These are phyloP conservation scores for Petrolisthes manimaculis DNA, from an alignment of 2,888 invertebrate genomes.

Conservation along the genomic window DNA sequence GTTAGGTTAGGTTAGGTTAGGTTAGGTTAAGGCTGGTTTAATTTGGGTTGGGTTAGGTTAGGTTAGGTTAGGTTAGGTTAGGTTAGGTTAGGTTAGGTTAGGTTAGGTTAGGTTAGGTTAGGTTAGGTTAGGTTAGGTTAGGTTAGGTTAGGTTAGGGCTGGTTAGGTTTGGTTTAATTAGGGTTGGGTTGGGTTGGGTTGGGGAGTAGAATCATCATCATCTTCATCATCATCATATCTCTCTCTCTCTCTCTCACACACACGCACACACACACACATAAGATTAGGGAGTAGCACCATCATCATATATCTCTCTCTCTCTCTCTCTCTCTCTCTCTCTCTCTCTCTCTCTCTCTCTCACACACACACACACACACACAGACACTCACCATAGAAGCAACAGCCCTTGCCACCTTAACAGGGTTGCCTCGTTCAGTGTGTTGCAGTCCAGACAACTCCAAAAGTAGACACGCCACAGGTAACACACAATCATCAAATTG, in stretches of 20 bases:
- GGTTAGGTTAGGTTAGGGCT: background rate
- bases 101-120: background rate
- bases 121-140: background rate
- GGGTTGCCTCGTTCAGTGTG: slow-evolving; percentile 79
- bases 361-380: slow-evolving; percentile 7
- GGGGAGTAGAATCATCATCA: too few relatives aligned
- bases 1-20: background rate
- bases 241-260: too few relatives aligned
- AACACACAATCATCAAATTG: slow-evolving; percentile 82
- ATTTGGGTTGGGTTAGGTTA: slow-evolving; percentile 3
- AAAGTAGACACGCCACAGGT: slow-evolving; percentile 79
- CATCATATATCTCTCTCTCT: too few relatives aligned
- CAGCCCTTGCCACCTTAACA: slow-evolving; percentile 73
- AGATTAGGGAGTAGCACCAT: too few relatives aligned
- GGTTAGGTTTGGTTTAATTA: too few relatives aligned
- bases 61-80: background rate
- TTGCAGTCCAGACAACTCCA: slow-evolving; percentile 78
- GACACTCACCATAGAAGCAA: background rate
- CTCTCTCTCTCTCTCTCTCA: slow-evolving; percentile 4
- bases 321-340: slow-evolving; percentile 15
- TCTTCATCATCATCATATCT: too few relatives aligned
- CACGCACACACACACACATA: too few relatives aligned
- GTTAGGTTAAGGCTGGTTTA: background rate
- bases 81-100: background rate
- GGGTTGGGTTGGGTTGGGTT: too few relatives aligned